A percentile compares a stretch with the other conserved stretches of the same genome.
Evolutionary conservation across 2,888 invertebrate genomes (phyloP).

Genomic region (Eubasilissa splendida): DNA sequence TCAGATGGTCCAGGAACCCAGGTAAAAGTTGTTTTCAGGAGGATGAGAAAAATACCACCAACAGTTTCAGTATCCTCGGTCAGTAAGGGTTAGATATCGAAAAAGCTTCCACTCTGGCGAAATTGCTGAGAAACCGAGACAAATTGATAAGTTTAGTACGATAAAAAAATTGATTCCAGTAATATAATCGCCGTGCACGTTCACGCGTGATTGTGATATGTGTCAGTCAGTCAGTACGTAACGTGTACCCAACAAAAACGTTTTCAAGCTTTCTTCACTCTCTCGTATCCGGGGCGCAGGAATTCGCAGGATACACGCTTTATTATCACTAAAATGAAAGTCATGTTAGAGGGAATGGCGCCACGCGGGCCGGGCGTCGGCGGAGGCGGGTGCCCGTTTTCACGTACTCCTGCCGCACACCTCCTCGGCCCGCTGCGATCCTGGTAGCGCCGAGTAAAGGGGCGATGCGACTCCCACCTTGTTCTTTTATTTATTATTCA

Average conservation of each 20-base stretch:
- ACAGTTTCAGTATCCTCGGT: no score
- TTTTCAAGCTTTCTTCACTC: constrained; percentile 33
- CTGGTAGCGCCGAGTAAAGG: constrained; percentile 26
- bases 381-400: constrained; percentile 17
- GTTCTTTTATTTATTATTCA: constrained; percentile 28
- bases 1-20: no score
- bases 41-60: no score
- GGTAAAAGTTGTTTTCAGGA: no score
- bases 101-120: no score
- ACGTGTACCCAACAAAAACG: constrained; percentile 29
- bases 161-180: no score
- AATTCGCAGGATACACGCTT: constrained; percentile 50
- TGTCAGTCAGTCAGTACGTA: constrained; percentile 28
- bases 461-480: constrained; percentile 17
- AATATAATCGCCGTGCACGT: constrained; percentile 17
- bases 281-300: constrained; percentile 43
- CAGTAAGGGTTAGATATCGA: no score
- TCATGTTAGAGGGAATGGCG: constrained; percentile 50
- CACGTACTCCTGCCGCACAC: constrained; percentile 35
- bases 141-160: no score
- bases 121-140: no score
- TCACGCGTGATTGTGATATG: constrained; percentile 34
- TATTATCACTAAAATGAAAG: constrained; percentile 57
- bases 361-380: constrained; percentile 6
- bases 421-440: constrained; percentile 29